Evolutionary conservation across 1,140 invertebrate species (phyloP).

Genomic region (Papilio polyxenes): DNA sequence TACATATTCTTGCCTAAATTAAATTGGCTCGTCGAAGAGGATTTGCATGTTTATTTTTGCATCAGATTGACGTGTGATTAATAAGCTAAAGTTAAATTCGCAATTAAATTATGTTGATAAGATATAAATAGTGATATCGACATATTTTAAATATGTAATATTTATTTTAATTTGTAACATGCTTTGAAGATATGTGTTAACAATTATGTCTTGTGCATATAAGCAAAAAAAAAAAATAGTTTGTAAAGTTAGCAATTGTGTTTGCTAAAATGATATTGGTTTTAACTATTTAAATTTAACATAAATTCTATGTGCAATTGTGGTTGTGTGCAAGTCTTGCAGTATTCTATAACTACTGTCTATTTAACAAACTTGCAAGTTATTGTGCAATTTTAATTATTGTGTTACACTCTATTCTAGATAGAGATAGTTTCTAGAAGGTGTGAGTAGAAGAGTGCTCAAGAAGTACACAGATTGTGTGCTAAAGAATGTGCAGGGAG

Average conservation of each 20-base stretch:
- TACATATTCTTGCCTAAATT: slow-evolving; percentile 64
- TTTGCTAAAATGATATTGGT: slow-evolving; percentile 9
- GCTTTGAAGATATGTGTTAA: slow-evolving; percentile 3
- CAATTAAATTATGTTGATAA: not conserved
- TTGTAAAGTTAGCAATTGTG: not conserved
- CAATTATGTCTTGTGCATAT: slow-evolving; percentile 12
- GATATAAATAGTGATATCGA: not conserved
- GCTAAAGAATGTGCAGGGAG: slow-evolving; percentile 67
- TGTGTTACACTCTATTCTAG: slow-evolving; percentile 72
- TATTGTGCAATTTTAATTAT: slow-evolving; percentile 68
- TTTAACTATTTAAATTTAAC: slow-evolving; percentile 37
- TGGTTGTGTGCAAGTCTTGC: slow-evolving; percentile 70
- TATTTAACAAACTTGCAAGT: slow-evolving; percentile 65
- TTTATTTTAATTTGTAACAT: not conserved
- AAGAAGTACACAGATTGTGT: slow-evolving; percentile 74
- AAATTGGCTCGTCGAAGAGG: slow-evolving; percentile 55
- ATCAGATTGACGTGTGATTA: slow-evolving; percentile 25
- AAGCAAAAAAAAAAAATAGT: slow-evolving; percentile 5
- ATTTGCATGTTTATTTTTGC: slow-evolving; percentile 59
- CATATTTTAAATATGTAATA: not conserved
- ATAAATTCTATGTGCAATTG: slow-evolving; percentile 67
- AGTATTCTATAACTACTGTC: slow-evolving; percentile 63
- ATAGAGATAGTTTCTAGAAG: slow-evolving; percentile 73
- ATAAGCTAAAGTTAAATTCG: not conserved
- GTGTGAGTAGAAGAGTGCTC: slow-evolving; percentile 62